phyloP scores from a whole-genome alignment of 2,888 invertebrate species.

The Eristalis arbustorum region DNA sequence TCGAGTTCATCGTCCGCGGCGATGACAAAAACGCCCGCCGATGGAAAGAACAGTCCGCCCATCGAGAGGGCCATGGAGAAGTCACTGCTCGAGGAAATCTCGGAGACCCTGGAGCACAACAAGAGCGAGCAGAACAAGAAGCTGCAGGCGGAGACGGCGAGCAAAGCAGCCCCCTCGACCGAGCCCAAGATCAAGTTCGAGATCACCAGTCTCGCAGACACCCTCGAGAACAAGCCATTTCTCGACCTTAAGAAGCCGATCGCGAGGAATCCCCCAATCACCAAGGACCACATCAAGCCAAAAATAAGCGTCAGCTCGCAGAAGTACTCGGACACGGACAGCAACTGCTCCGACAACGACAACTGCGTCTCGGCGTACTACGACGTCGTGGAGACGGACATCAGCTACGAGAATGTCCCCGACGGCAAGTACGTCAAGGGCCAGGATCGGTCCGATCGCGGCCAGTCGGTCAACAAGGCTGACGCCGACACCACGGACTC shows the following conservation, averaged over 20 bases:
- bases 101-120: constrained; percentile 86
- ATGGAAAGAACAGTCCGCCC: constrained; percentile 79
- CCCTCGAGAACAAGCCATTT: constrained; percentile 77
- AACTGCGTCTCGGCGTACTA: constrained; percentile 79
- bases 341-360: constrained; percentile 84
- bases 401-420: constrained; percentile 79
- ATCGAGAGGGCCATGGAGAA: constrained; percentile 83
- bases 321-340: constrained; percentile 83
- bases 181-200: constrained; percentile 79
- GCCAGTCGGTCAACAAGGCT: constrained; percentile 19
- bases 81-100: constrained; percentile 87
- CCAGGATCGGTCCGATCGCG: constrained; percentile 67
- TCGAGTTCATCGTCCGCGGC: not conserved
- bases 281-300: constrained; percentile 85
- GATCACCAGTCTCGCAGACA: constrained; percentile 76
- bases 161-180: constrained; percentile 52
- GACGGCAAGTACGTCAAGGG: constrained; percentile 77
- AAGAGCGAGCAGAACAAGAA: constrained; percentile 76
- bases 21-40: constrained; percentile 52
- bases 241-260: constrained; percentile 80
- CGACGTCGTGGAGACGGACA: constrained; percentile 79
- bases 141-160: constrained; percentile 46
- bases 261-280: constrained; percentile 84
- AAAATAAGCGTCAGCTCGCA: constrained; percentile 83
- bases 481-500: constrained; percentile 57